A percentile compares a stretch with the other conserved stretches of the same genome.
These are phyloP conservation scores for Danaus melanippus DNA, from an alignment of 1,140 invertebrate species.

Conservation along the genomic window DNA sequence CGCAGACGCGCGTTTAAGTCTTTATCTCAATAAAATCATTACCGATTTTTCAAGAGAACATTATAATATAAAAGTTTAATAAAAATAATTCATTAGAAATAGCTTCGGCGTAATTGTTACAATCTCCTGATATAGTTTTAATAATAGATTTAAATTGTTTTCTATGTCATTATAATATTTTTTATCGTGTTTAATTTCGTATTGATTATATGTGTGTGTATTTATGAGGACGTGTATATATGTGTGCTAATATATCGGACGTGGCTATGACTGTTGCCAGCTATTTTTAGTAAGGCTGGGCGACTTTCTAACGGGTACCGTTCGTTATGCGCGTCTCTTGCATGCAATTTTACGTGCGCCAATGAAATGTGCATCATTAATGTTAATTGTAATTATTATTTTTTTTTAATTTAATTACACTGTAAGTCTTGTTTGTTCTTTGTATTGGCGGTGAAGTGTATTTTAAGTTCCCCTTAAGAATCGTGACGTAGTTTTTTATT, in stretches of 20 bases:
- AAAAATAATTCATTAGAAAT: too few relatives aligned
- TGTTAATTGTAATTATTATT: conserved; percentile 18
- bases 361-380: conserved; percentile 50
- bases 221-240: not conserved
- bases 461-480: too few relatives aligned
- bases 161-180: too few relatives aligned
- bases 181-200: too few relatives aligned
- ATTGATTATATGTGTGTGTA: too few relatives aligned
- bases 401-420: conserved; percentile 13
- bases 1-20: conserved; percentile 17
- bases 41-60: too few relatives aligned
- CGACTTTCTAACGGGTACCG: conserved; percentile 66
- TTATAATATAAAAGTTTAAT: too few relatives aligned
- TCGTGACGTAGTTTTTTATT: too few relatives aligned
- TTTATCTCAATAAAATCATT: conserved; percentile 10
- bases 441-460: conserved; percentile 14
- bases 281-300: conserved; percentile 52
- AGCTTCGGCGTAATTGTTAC: too few relatives aligned
- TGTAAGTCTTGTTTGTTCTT: conserved; percentile 28
- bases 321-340: conserved; percentile 61
- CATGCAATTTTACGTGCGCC: conserved; percentile 70
- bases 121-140: too few relatives aligned
- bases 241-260: conserved; percentile 24
- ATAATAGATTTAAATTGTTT: too few relatives aligned
- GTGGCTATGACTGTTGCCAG: conserved; percentile 47